These are phyloP conservation scores for Pegea sp. DNA, from an alignment of 23 tunicate genomes.

Conservation along the genomic window DNA sequence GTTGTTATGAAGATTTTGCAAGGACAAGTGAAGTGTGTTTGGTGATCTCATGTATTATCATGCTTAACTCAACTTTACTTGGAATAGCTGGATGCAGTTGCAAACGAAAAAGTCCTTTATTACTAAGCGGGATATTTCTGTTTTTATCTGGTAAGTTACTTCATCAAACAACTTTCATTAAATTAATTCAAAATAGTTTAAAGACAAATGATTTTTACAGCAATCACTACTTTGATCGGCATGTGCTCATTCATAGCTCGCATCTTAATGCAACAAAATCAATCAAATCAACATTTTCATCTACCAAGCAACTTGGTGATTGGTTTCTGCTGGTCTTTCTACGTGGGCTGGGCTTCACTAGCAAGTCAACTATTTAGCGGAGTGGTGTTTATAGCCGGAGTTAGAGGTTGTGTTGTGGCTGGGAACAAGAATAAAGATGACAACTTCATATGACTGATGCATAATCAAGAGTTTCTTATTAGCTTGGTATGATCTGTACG, in stretches of 20 bases:
- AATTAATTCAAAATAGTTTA: background rate
- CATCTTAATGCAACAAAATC: slow-evolving; percentile 4
- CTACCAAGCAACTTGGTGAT: background rate
- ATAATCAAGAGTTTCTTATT: too few relatives aligned
- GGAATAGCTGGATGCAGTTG: slow-evolving; percentile 12
- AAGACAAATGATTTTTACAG: background rate
- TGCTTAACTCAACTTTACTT: slow-evolving; percentile 6
- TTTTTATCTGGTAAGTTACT: slow-evolving; percentile 11
- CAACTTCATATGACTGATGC: slow-evolving; percentile 14
- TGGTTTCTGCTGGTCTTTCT: slow-evolving; percentile 39
- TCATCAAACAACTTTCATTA: too few relatives aligned
- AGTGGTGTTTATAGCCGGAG: slow-evolving; percentile 5
- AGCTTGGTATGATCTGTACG: too few relatives aligned
- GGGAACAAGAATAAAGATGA: slow-evolving; percentile 1
- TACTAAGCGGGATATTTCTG: slow-evolving; percentile 6
- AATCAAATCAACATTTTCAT: background rate
- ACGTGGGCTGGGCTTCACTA: slow-evolving; percentile 23
- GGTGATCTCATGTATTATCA: slow-evolving; percentile 21
- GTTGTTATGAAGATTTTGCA: slow-evolving; percentile 60
- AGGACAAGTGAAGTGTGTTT: slow-evolving; percentile 26
- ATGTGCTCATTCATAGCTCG: slow-evolving; percentile 23
- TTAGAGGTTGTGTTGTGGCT: slow-evolving; percentile 2
- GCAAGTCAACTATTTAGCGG: slow-evolving; percentile 23
- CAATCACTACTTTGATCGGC: slow-evolving; percentile 10
- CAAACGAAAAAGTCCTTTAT: slow-evolving; percentile 4